Evolutionary conservation across 2,113 vertebrate genomes (phyloP), one percentile per base, ranked within the genome.

Genomic region (Pterocles burchelli): DNA sequence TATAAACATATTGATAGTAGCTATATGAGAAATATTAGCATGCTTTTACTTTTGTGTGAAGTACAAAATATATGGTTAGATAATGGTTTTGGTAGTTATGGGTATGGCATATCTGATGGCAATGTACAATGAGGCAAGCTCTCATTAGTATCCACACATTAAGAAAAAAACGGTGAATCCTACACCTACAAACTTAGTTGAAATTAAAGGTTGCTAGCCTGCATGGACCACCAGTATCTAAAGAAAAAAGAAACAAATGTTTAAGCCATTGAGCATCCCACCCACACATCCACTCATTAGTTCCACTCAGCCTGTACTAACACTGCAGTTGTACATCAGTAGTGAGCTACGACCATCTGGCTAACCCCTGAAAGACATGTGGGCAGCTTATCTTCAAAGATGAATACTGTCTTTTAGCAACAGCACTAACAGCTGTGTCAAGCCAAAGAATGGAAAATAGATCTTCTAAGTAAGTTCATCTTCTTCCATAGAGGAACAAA

Each of bases 251-350:
- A 63, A 90, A 55, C 94, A 91, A 94, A 87, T 92, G 89, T 87
- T 97, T 85, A 94, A 97, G 77, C 66, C 77, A 87, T 94, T 97
- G 84, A 95, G 91, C 87, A 78, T 82, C 77, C 95, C 95, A 94
- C 91, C 91, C 93, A 95, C 81, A 0, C 91, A 87, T 55, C 57
- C 83, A 79, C 77, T 85, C 91, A 85, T 95, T 95, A 94, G 96
- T 95, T 96, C 93, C 94, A 95, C 89, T 75, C 84, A 91, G 93
- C 29, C 91, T 91, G 72, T 65, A 17, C 93, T 95, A 94, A 95
- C 87, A 65, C 57, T 61, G 72, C 83, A 48, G 90, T 68, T 89
- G 73, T 81, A 80, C 61, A 46, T n/a, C 73, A n/a, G 80, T 21
- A 80, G 72, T 18, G 5, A 2, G 11, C 77, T 67, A 41, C 0